Conservation (phyloP, 2,113 vertebrate species). For the Xenotilapia leptura region DNA sequence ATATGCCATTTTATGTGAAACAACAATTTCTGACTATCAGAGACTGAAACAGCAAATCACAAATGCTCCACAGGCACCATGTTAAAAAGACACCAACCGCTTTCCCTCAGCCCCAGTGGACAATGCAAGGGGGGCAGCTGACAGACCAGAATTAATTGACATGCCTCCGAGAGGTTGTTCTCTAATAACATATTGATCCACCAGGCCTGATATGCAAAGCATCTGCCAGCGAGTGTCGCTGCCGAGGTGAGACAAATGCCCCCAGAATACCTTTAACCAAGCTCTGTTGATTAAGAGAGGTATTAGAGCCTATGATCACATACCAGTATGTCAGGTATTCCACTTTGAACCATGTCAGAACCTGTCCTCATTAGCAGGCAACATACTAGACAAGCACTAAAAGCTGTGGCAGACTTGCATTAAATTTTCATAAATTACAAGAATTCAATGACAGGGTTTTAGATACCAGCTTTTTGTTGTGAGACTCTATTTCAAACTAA, state of each 20-base stretch:
- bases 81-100: conserved; percentile 32
- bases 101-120: conserved; percentile 56
- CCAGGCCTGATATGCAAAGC: conserved; percentile 82
- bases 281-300: conserved; percentile 65
- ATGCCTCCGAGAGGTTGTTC: conserved; percentile 80
- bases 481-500: neutral
- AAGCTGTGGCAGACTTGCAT: neutral
- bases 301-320: conserved; percentile 54
- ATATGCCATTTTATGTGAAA: neutral
- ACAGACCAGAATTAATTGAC: conserved; percentile 88
- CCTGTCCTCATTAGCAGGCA: conserved; percentile 38
- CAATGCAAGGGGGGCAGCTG: conserved; percentile 53
- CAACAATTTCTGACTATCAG: neutral
- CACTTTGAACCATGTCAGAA: conserved; percentile 11
- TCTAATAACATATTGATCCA: conserved; percentile 93
- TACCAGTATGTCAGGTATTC: conserved; percentile 29
- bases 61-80: conserved; percentile 33
- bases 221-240: conserved; percentile 72
- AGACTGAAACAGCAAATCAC: conserved; percentile 8
- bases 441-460: neutral
- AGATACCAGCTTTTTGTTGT: neutral
- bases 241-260: conserved; percentile 73
- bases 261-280: conserved; percentile 63
- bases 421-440: conserved; percentile 4
- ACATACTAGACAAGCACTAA: conserved; percentile 5